phyloP scores from a whole-genome alignment of 2,888 invertebrate species.

The Empis livida region DNA sequence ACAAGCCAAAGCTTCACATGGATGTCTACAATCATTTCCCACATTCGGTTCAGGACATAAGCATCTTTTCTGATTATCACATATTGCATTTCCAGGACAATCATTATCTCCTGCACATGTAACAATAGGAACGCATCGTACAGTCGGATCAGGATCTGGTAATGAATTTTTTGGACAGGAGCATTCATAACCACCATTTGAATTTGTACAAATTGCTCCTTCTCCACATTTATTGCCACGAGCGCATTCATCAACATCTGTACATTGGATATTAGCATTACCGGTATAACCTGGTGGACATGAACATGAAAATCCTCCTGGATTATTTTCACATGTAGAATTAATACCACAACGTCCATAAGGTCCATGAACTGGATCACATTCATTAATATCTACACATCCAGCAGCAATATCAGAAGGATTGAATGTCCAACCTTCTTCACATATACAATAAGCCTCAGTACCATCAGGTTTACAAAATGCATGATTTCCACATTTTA shows the following conservation, averaged over 20 bases:
- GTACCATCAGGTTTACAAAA: constrained; percentile 79
- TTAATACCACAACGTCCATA: constrained; percentile 75
- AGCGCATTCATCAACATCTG: constrained; percentile 73
- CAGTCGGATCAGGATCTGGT: constrained; percentile 71
- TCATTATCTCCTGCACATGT: constrained; percentile 61
- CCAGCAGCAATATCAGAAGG: constrained; percentile 80
- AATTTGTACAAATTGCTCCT: constrained; percentile 69
- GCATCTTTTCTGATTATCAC: constrained; percentile 64
- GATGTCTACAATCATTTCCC: constrained; percentile 87
- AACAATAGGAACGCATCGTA: constrained; percentile 70
- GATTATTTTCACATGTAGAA: constrained; percentile 65
- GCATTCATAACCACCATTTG: constrained; percentile 63
- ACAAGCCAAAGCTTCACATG: constrained; percentile 75
- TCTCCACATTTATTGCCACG: constrained; percentile 58
- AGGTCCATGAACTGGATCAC: constrained; percentile 62
- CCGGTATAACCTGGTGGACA: constrained; percentile 79
- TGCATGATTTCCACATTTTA: constrained; percentile 78
- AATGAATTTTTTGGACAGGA: constrained; percentile 69
- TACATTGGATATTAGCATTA: constrained; percentile 67
- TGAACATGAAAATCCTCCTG: constrained; percentile 66
- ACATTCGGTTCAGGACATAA: constrained; percentile 83
- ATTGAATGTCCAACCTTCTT: constrained; percentile 87
- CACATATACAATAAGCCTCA: constrained; percentile 84
- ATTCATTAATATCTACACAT: constrained; percentile 86
- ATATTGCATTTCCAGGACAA: constrained; percentile 82